Conservation (phyloP, 1,140 invertebrate species). For the Sycobia sp. region DNA sequence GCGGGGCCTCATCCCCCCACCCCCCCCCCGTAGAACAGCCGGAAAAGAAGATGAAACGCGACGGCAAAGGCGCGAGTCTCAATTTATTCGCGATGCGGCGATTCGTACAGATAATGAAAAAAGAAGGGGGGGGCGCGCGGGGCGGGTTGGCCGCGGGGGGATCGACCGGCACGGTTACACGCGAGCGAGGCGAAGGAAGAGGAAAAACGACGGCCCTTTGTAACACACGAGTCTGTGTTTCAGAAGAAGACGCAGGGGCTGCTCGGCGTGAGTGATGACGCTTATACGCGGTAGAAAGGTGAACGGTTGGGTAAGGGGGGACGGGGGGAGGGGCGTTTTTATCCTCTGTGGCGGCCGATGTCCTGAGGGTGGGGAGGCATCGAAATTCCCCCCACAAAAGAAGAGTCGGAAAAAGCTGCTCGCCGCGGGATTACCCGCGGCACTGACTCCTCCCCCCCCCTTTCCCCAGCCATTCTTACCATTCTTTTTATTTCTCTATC, state of each 20-base stretch:
- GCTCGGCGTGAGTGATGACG: conserved; percentile 16
- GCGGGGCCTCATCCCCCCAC: no score
- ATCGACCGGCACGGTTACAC: no score
- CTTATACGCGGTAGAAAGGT: conserved; percentile 1
- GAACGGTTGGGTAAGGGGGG: not conserved
- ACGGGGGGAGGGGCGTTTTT: not conserved
- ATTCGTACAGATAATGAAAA: conserved; percentile 1
- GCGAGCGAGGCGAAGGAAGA: no score
- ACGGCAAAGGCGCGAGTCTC: not conserved
- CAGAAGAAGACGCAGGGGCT: not conserved
- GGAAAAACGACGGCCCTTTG: conserved; percentile 15
- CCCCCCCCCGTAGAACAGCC: not conserved
- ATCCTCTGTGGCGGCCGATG: not conserved
- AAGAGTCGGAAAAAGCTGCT: conserved; percentile 29
- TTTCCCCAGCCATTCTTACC: no score
- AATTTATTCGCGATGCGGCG: conserved; percentile 7
- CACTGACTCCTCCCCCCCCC: not conserved
- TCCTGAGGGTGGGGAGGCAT: conserved; percentile 11
- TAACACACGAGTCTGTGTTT: conserved; percentile 9
- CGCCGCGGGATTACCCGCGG: conserved; percentile 15
- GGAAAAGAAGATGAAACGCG: not conserved
- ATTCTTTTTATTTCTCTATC: no score
- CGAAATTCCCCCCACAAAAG: conserved; percentile 30
- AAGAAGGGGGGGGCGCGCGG: not conserved
- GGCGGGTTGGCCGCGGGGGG: no score